Evolutionary conservation across 2,797 vertebrate genomes (phyloP), one percentile per base, ranked within the genome.

Genomic region (Crossoptilon crossoptilon): DNA sequence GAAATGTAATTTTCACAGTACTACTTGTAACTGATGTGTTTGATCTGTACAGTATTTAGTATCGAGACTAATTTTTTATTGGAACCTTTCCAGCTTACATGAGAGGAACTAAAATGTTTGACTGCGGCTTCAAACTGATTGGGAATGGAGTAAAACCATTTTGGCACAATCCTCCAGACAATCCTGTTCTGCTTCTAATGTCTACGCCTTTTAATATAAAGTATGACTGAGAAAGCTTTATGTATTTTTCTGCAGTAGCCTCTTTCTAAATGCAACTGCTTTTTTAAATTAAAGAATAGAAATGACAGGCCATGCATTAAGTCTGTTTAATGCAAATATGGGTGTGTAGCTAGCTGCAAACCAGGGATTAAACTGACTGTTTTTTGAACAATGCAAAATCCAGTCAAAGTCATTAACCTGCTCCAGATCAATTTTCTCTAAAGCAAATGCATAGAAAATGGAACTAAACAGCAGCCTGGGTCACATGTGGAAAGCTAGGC

Each of bases 371-470:
- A 76, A 59, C 21, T 49, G 13, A 59, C 21, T 49, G 14, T 4
- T 80, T 80, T 71, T 39, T 84, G 24, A 70, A 53, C 27, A 62
- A 73, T 49, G 43, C 55, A 82, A 90, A 92, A 80, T 39, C 6
- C 4, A 3, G 14, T 21, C 62, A 63, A 44, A 73, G 70, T 56
- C 31, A 60, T 88, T 87, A 66, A 87, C 67, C 77, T 60, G 4
- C n/a, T 88, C 6, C 43, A 86, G 67, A 93, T 72, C 49, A 77
- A 79, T 68, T 81, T 87, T 93, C 63, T 84, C 35, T 11, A 53
- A 75, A 81, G 51, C 55, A 93, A 90, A 82, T n/a, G 21, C 16
- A 69, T 17, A 87, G 43, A 91, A 93, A 93, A 93, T 24, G 16
- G 68, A 83, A 80, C 26, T 51, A 71, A 93, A 88, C 44, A 84